Base-by-base conservation (phyloP, 2,888 invertebrate genomes). In the Heliconius charithonia region DNA sequence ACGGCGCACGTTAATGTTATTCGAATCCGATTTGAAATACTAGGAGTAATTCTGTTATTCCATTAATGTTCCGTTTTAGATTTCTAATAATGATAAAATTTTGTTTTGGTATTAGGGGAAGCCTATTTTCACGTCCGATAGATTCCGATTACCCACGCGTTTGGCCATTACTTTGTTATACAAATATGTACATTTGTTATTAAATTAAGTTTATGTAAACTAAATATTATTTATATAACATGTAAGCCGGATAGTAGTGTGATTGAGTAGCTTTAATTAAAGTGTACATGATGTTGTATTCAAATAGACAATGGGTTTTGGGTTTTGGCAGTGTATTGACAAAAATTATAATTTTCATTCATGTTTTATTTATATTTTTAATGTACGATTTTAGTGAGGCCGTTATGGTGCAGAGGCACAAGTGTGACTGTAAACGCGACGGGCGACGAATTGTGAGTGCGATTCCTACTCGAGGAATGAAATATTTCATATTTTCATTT, bases 1-100 rank as follows among this genome's bases (percentile, higher is more conserved):
- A 85, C 80, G 80, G 83, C 86, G 86, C 87, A 87, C 89, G 87
- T 89, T 90, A 88, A 86, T 87, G 87, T 87, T 88, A 89, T 90
- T 90, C 84, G 85, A 86, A 87, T 88, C 87, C 85, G 85, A 86
- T 88, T 87, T 86, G 87, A 88, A 88, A 86, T 85, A 85, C 82
- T 83, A 84, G 81, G 82, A 80, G 84, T 82, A 84, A 85, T 85
- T 83, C 81, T 80, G 84, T 83, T 84, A 85, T 82, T 81, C 82
- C 81, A 84, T 84, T 85, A 84, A 83, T 83, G 83, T 83, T 82
- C 77, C 83, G 82, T 83, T 83, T 83, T 82, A 83, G 84, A 84
- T 83, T 83, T 85, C 84, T 85, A 84, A 84, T 82, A 83, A 84
- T 81, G 83, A 83, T 83, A 84, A 83, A 84, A 84, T 82, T 85